Conservation (phyloP, 2,797 vertebrate species). For the Garrulus glandarius region DNA sequence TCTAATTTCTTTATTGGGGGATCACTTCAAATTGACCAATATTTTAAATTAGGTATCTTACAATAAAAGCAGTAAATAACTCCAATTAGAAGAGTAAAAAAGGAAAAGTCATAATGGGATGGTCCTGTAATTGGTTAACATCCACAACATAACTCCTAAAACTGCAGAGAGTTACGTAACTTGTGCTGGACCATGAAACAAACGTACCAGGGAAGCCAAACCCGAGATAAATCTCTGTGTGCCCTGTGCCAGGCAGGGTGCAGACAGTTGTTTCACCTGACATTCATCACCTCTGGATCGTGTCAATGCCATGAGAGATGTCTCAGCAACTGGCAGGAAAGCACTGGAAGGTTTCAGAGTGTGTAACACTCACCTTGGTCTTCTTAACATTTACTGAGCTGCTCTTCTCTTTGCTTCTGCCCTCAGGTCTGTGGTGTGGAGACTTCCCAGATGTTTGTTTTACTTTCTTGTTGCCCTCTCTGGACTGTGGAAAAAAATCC, state of each 20-base stretch:
- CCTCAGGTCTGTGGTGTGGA: background rate
- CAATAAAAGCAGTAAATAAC: background rate
- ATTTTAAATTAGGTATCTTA: background rate
- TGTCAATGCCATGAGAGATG: accelerated
- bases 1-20: background rate
- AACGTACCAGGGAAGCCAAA: background rate
- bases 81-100: background rate
- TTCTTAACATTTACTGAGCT: background rate
- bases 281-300: accelerated
- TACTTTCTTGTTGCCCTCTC: background rate
- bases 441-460: background rate
- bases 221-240: background rate
- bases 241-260: background rate
- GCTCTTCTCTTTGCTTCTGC: background rate
- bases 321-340: background rate
- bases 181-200: background rate
- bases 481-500: slow-evolving; percentile 26
- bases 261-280: accelerated
- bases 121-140: background rate
- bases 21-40: background rate
- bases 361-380: slow-evolving; percentile 28
- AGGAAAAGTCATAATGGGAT: background rate
- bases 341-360: background rate
- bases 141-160: background rate
- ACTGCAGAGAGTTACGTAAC: background rate